Evolutionary conservation across 2,888 invertebrate species (phyloP), one percentile per base, ranked within the genome.

Genomic region (Idaea straminata): DNA sequence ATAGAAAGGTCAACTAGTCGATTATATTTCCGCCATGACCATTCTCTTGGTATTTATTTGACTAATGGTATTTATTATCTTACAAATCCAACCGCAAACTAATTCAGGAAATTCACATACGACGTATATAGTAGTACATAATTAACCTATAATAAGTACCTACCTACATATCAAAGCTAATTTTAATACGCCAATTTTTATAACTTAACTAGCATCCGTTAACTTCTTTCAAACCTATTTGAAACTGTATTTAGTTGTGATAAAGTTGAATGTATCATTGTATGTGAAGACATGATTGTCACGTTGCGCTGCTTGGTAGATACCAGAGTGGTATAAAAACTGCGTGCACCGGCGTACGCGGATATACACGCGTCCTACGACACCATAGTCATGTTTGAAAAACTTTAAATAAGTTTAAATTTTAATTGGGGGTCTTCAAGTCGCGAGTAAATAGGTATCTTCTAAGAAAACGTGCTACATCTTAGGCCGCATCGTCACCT

Each of bases 1-100:
- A 80, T 78, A 79, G 81, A 83, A 85, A 85, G 85, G 85, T 84
- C 84, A 82, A 72, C 79, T 64, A 65, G 77, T 78, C 68, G 66
- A 72, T 70, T 67, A 71, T 61, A 79, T 82, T 83, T 86, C 85
- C 85, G 83, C 80, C 80, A 75, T 74, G 62, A 66, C 61, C 69
- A 67, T 63, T 66, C 69, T 61, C 67, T 67, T 61, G 62, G 25
- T 47, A 47, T 47, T 47, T 47, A 10, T 47, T 47, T 47, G 38
- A 61, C 61, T 36, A 15, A 61, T 16, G 61, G 7, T 34, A 16
- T 47, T 47, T 34, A 16, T 47, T 47, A 47, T 47, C 47, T 47
- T 47, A 47, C 7, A 47, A 47, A 47, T 47, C 7, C 13, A 47
- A 47, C 47, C 47, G 47, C 47, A 47, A 47, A 47, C 13, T 47